Base-by-base conservation (phyloP, 1,140 invertebrate genomes). In the Bicyclus anynana region DNA sequence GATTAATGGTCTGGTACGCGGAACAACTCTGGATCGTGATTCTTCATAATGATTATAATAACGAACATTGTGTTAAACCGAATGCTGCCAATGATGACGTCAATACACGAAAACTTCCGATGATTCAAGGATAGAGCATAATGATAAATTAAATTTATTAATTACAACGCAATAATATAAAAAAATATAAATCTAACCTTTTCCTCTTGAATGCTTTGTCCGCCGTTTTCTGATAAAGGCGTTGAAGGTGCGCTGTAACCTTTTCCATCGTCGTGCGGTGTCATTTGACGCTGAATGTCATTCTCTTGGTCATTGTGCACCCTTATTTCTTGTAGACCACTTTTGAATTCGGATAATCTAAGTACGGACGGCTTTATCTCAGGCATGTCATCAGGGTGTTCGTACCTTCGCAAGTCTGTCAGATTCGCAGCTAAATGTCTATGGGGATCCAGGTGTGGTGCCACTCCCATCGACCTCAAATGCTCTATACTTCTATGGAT, bases 401-500 rank as follows among this genome's bases (percentile, higher is more conserved):
- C 89, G 65, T 89, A 90, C 59, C 89, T 81, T 60, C 89, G 72
- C 54, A 91, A 63, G 67, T 91, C 89, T 65, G 89, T 83, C 67
- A 89, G 69, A 52, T 89, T 88, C 7, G 81, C 73, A 53, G 85
- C 69, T 69, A 91, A 70, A 61, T 89, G 83, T 64, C 89, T 84
- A 53, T 91, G 87, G 7, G 82, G 84, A 53, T 89, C 87, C 42
- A 92, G 63, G 35, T 90, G 87, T 2, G 90, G 87, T 2, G 91
- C 87, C 33, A 92, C 91, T 18, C 92, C 91, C 67, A 92, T 87
- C 12, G 91, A 92, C 53, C 92, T 82, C 53, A 93, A 74, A 69
- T 92, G 92, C 67, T 93, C 92, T 72, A 93, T 93, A 69, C 92
- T 93, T 57, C 92, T 85, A 74, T 93, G 92, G 62, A 93, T 92